These are phyloP conservation scores for Etia nguti DNA, from an alignment of 2,113 vertebrate genomes.

Conservation along the genomic window DNA sequence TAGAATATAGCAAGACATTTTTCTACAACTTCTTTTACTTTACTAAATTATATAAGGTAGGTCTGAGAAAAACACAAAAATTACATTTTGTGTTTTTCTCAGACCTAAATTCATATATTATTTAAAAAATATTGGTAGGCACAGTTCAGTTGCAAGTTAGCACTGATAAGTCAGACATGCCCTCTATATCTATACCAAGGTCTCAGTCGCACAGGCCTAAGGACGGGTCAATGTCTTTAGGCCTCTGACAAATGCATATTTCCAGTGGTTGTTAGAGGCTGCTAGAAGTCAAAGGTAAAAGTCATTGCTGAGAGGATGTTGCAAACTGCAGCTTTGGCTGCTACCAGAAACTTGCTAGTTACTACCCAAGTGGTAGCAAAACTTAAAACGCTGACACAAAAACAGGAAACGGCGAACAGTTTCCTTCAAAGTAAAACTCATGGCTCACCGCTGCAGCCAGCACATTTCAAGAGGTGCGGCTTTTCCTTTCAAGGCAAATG, in stretches of 20 bases:
- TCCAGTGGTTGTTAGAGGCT: neutral
- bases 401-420: neutral
- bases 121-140: neutral
- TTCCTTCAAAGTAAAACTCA: neutral
- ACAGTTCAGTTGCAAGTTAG: neutral
- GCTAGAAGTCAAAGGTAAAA: neutral
- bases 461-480: neutral
- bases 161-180: neutral
- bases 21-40: neutral
- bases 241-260: neutral
- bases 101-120: neutral
- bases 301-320: neutral
- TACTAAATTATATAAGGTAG: neutral
- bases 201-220: neutral
- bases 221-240: neutral
- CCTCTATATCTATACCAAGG: neutral
- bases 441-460: fast-evolving
- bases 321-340: neutral
- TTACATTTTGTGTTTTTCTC: neutral
- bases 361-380: neutral
- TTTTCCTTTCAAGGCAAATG: neutral
- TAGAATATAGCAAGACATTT: neutral
- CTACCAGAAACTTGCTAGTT: neutral
- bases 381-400: neutral
- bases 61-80: neutral